A percentile compares a stretch with the other conserved stretches of the same genome.
These are phyloP conservation scores for Oxyscelio sp. DNA, from an alignment of 2,888 invertebrate species.

Conservation along the genomic window DNA sequence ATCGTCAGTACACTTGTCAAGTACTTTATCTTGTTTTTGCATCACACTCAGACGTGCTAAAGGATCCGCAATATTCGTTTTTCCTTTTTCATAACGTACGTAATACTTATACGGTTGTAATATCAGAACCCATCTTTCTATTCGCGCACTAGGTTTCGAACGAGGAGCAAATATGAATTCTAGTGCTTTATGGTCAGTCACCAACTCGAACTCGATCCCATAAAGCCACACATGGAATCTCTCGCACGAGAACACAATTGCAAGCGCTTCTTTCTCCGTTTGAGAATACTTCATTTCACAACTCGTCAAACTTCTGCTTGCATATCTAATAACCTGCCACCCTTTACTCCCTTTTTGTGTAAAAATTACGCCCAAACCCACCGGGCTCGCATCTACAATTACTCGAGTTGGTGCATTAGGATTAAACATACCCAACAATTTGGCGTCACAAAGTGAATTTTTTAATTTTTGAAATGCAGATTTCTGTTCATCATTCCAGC, in stretches of 20 bases:
- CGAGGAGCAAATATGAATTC: slow-evolving; percentile 76
- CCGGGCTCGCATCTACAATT: slow-evolving; percentile 84
- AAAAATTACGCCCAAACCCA: slow-evolving; percentile 82
- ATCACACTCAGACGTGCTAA: slow-evolving; percentile 15
- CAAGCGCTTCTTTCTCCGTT: slow-evolving; percentile 78
- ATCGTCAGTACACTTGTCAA: no score
- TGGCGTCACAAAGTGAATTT: no score
- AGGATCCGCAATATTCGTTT: slow-evolving; percentile 35
- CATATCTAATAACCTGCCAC: slow-evolving; percentile 84
- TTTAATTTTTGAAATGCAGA: no score
- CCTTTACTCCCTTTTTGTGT: slow-evolving; percentile 77
- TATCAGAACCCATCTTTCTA: slow-evolving; percentile 78
- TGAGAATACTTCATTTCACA: slow-evolving; percentile 81
- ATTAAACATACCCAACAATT: slow-evolving; percentile 81
- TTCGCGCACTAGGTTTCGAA: slow-evolving; percentile 73
- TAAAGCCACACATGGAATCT: slow-evolving; percentile 84
- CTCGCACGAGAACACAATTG: no score
- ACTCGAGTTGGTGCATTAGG: slow-evolving; percentile 79
- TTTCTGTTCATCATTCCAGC: slow-evolving; percentile 43
- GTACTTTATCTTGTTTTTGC: no score
- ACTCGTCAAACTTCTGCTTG: slow-evolving; percentile 83
- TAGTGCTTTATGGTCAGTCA: slow-evolving; percentile 82
- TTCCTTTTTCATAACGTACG: slow-evolving; percentile 32
- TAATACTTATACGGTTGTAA: slow-evolving; percentile 23
- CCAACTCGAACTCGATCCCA: slow-evolving; percentile 84